Percentiles rank a stretch among this genome's conserved stretches.
These are phyloP conservation scores for Ceriagrion tenellum DNA, from an alignment of 2,888 invertebrate genomes.

Conservation along the genomic window DNA sequence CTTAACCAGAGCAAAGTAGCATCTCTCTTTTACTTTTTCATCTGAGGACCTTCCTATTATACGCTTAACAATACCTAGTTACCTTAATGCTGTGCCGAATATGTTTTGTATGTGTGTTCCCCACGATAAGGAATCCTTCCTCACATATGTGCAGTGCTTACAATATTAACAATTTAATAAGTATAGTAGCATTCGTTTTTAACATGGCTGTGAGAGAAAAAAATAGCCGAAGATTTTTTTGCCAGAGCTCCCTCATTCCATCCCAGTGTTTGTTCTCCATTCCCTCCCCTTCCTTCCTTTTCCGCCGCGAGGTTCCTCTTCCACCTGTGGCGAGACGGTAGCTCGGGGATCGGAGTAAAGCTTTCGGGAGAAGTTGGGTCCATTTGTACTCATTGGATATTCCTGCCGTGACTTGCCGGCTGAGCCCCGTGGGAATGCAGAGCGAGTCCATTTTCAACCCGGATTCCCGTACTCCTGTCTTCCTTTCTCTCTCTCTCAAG, in stretches of 20 bases:
- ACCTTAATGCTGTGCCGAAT: no score
- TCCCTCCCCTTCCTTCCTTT: background rate
- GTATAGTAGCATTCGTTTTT: no score
- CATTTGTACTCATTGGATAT: constrained; percentile 9
- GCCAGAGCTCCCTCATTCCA: background rate
- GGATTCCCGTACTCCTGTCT: background rate
- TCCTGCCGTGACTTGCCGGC: background rate
- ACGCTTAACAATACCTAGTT: no score
- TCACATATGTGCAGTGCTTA: no score
- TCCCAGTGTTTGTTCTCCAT: background rate
- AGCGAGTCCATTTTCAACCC: background rate
- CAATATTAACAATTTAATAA: no score
- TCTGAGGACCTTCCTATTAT: no score
- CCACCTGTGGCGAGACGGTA: background rate
- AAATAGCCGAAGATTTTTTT: no score
- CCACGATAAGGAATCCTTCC: no score
- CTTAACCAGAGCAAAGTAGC: no score
- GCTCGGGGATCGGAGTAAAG: background rate
- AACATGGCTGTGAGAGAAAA: no score
- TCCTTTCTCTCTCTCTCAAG: background rate
- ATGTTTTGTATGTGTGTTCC: no score
- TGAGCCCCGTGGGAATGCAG: background rate
- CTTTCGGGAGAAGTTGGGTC: background rate
- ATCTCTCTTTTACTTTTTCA: no score
- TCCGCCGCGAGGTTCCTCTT: background rate